Conservation (phyloP, 2,113 vertebrate species). For the Trachemys scripta region DNA sequence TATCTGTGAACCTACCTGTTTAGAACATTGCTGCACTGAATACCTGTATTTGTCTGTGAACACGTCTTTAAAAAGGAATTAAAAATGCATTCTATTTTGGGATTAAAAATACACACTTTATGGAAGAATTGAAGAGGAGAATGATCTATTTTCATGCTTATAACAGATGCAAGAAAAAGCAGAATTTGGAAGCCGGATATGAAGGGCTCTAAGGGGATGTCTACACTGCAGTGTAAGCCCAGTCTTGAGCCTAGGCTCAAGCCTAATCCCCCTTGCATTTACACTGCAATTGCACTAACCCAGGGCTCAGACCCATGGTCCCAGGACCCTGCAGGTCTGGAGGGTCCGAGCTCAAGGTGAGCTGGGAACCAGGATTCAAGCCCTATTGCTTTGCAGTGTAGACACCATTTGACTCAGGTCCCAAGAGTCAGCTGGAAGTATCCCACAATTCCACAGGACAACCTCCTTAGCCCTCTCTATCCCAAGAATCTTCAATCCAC, state of each 20-base stretch:
- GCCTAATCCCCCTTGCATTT: background rate
- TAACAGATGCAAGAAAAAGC: background rate
- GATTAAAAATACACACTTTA: background rate
- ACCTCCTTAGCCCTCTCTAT: background rate
- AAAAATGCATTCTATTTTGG: background rate
- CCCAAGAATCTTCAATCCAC: background rate
- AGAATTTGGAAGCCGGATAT: background rate
- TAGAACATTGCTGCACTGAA: background rate
- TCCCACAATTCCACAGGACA: too few relatives aligned
- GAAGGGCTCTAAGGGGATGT: background rate
- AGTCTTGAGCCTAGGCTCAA: background rate
- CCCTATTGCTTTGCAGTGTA: too few relatives aligned
- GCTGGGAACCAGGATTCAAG: too few relatives aligned
- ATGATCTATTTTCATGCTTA: background rate
- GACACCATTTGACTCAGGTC: too few relatives aligned
- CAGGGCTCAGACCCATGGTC: too few relatives aligned
- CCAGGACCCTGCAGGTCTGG: too few relatives aligned
- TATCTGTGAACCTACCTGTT: background rate
- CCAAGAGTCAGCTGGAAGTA: too few relatives aligned
- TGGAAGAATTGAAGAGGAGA: background rate
- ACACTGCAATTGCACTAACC: background rate
- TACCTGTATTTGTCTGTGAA: background rate
- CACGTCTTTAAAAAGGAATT: conserved; percentile 15
- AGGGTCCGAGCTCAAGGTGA: too few relatives aligned
- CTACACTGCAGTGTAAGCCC: background rate